Evolutionary conservation across 1,140 invertebrate species (phyloP), one percentile per base, ranked within the genome.

Genomic region (Latrodectus geometricus): DNA sequence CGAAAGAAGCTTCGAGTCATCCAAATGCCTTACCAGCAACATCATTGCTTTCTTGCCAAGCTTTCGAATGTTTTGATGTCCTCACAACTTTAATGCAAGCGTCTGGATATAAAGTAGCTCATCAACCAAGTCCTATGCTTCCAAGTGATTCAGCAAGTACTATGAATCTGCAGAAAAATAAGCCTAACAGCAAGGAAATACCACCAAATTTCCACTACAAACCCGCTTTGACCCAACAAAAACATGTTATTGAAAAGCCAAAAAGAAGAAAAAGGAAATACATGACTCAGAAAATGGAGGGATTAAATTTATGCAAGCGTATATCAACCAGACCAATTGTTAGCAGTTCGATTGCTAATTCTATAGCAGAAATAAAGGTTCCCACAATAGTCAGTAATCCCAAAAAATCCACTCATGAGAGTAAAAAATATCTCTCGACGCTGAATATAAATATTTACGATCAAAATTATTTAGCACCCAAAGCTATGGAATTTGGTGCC

Each of bases 1-100:
- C 83, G 5, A 85, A 85, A 54, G 65, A 76, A 12, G 49, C 56
- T 17, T 21, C 66, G 8, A 77, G 49, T 50, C 23, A 35, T 7
- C 72, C 81, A 9, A 77, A 76, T 12, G 15, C 65, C 52, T 35
- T 72, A 8, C 73, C 65, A 49, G 21, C 48, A 17, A 21, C 83
- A 48, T 77, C 83, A 4, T 50, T 85, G 12, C 35, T 85, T 0
- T 85, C 83, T 48, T 85, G 83, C 35, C 73, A 85, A 56, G 74
- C 83, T 15, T 85, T 77, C n/a, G 83, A 85, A 20, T 85, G 83
- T 20, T 85, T 85, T 61, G 75, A 77, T 61, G 83, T 85, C 15
- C 50, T 85, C 4, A 85, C 73, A 9, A 70, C 73, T 14, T 70
- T 85, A 12, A 85, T 85, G 83, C 83, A 85, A 70, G 83, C 83